Evolutionary conservation across 92 coral and sea anemone genomes (phyloP).

Genomic region (Phenganax stokvisi): DNA sequence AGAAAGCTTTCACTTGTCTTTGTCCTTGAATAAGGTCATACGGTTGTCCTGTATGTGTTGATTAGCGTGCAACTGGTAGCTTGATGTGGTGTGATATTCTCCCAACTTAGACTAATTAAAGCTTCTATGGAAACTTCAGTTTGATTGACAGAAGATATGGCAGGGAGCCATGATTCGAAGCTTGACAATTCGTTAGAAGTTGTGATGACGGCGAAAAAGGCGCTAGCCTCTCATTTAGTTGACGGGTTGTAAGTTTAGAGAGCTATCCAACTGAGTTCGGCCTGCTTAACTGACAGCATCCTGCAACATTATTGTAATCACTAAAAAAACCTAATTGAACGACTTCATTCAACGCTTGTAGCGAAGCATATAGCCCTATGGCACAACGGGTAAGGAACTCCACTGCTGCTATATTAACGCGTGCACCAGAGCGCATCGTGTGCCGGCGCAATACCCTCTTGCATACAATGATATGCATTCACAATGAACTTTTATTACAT

Average conservation of each 20-base stretch:
- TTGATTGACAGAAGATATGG: slow-evolving; percentile 99
- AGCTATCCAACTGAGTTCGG: slow-evolving; percentile 99
- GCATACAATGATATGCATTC: slow-evolving; percentile 35
- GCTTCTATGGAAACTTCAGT: slow-evolving; percentile 96
- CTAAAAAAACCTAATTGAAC: slow-evolving; percentile 83
- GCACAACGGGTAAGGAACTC: slow-evolving; percentile 96
- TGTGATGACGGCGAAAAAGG: slow-evolving; percentile 99
- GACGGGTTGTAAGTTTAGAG: slow-evolving; percentile 99
- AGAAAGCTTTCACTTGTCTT: background rate
- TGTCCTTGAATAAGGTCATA: background rate
- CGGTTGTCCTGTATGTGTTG: background rate
- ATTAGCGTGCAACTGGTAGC: slow-evolving; percentile 15
- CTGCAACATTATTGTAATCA: slow-evolving; percentile 93
- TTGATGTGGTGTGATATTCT: slow-evolving; percentile 70
- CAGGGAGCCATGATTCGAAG: slow-evolving; percentile 99
- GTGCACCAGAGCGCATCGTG: slow-evolving; percentile 37
- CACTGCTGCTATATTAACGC: slow-evolving; percentile 43
- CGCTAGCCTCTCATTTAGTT: slow-evolving; percentile 91
- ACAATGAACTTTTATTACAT: slow-evolving; percentile 38
- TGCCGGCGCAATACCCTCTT: slow-evolving; percentile 25
- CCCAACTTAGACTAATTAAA: slow-evolving; percentile 71
- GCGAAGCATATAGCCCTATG: slow-evolving; percentile 67
- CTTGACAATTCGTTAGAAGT: slow-evolving; percentile 99
- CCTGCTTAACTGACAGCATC: slow-evolving; percentile 92
- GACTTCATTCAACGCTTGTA: slow-evolving; percentile 56